phyloP scores from a whole-genome alignment of 2,888 invertebrate species.

The Orthosia cruda region DNA sequence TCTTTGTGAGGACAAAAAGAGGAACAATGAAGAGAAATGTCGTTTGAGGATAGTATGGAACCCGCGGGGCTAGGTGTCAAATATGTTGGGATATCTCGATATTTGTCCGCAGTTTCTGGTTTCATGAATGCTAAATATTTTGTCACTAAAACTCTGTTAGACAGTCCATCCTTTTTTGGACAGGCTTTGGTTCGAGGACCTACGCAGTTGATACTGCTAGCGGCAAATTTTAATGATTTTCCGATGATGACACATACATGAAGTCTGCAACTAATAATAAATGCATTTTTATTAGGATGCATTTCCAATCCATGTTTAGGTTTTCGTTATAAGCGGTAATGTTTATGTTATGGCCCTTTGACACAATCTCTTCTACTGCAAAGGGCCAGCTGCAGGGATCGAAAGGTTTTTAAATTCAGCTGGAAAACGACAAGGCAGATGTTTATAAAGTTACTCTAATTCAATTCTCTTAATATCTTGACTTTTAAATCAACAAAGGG shows the following conservation, averaged over 20 bases:
- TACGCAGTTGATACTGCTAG: background rate
- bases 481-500: background rate
- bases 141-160: slow-evolving; percentile 20
- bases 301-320: background rate
- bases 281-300: background rate
- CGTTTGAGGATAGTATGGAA: slow-evolving; percentile 68
- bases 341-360: background rate
- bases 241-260: background rate
- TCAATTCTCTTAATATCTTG: slow-evolving; percentile 1
- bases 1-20: slow-evolving; percentile 82
- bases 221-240: background rate
- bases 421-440: background rate
- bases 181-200: background rate
- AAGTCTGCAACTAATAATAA: background rate
- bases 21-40: slow-evolving; percentile 85
- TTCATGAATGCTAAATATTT: slow-evolving; percentile 33
- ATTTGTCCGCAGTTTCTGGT: slow-evolving; percentile 52
- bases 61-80: slow-evolving; percentile 79
- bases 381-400: background rate
- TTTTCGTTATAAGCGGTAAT: background rate
- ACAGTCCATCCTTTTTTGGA: background rate
- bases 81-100: slow-evolving; percentile 69
- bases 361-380: background rate
- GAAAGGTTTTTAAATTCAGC: background rate
- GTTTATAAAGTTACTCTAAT: background rate